Percentiles rank a stretch among this genome's conserved stretches.
Conservation (phyloP, 2,888 invertebrate species). For the Mesochorus sp. region DNA sequence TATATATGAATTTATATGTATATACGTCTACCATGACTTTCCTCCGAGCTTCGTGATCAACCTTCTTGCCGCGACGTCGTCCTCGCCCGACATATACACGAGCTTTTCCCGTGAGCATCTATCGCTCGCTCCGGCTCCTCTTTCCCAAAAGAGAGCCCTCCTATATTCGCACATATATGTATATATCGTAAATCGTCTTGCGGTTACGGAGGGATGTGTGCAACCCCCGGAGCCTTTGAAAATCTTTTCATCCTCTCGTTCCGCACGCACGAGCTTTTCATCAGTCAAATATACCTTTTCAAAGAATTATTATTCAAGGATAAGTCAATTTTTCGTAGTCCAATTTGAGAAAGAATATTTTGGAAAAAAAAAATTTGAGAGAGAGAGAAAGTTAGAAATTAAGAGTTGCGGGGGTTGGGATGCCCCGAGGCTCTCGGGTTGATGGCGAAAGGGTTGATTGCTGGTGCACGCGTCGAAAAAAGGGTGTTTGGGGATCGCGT, state of each 20-base stretch:
- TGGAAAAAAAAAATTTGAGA: constrained; percentile 65
- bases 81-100: constrained; percentile 51
- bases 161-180: no score
- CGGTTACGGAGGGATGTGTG: not conserved
- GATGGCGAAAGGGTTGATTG: constrained; percentile 62
- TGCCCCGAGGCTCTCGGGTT: constrained; percentile 56
- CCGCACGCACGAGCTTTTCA: not conserved
- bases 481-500: constrained; percentile 61
- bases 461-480: constrained; percentile 54
- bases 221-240: not conserved
- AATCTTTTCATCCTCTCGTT: constrained; percentile 31
- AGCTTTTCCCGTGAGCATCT: constrained; percentile 27
- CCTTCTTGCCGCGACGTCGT: constrained; percentile 41
- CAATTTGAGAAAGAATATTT: constrained; percentile 12
- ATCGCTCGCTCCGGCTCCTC: constrained; percentile 14
- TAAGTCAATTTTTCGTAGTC: not conserved
- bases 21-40: not conserved
- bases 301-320: not conserved
- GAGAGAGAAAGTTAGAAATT: constrained; percentile 73
- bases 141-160: no score
- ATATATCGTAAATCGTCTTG: constrained; percentile 26
- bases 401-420: constrained; percentile 67
- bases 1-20: not conserved
- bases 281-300: constrained; percentile 26
- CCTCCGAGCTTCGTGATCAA: constrained; percentile 18